Conservation (phyloP, 2,797 vertebrate species). For the Trichosurus vulpecula region DNA sequence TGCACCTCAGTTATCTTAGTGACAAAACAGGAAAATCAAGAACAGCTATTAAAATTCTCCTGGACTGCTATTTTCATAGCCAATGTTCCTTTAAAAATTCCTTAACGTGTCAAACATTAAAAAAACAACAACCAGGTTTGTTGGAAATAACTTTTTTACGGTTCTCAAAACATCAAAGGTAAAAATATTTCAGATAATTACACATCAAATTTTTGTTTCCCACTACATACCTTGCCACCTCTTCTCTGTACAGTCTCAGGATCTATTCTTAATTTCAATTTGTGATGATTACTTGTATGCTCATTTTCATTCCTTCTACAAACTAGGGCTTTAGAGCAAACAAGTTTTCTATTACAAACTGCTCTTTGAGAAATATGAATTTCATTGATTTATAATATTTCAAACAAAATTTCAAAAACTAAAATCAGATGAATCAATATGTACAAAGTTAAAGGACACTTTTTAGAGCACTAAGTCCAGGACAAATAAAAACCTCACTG, state of each 20-base stretch:
- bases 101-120: not conserved
- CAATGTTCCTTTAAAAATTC: conserved; percentile 31
- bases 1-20: conserved; percentile 2
- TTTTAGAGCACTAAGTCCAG: not conserved
- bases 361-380: not conserved
- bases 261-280: not conserved
- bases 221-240: not conserved
- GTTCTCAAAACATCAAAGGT: conserved; percentile 43
- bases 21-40: conserved; percentile 26
- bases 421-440: not conserved
- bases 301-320: not conserved
- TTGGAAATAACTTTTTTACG: conserved; percentile 7
- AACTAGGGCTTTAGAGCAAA: not conserved
- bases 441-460: not conserved
- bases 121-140: conserved; percentile 22
- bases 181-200: conserved; percentile 38
- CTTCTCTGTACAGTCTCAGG: not conserved
- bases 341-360: not conserved
- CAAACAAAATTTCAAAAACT: not conserved
- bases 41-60: conserved; percentile 53
- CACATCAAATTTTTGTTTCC: not conserved
- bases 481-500: too few species aligned
- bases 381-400: not conserved
- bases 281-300: not conserved
- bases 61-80: conserved; percentile 36